Conservation (phyloP, 2,888 invertebrate species). For the Macropis europaea region DNA sequence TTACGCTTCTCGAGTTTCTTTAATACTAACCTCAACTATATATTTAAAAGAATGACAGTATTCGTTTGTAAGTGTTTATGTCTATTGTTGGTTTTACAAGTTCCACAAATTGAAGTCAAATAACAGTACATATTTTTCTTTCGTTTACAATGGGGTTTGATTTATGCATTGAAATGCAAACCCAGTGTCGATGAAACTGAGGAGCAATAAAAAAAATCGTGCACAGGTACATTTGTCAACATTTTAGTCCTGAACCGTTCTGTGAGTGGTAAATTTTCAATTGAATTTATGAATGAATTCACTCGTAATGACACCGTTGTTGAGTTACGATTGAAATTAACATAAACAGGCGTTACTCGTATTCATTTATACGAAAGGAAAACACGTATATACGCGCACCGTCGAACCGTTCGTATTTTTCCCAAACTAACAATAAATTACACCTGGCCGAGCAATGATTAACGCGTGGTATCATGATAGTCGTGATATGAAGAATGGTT, state of each 20-base stretch:
- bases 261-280: neutral
- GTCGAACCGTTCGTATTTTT: constrained; percentile 22
- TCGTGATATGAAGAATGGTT: constrained; percentile 39
- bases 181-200: neutral
- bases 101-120: too few species aligned
- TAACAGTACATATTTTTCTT: too few species aligned
- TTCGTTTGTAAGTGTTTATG: too few species aligned
- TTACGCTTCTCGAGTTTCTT: too few species aligned
- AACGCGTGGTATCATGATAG: constrained; percentile 24
- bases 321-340: constrained; percentile 36
- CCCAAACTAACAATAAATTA: constrained; percentile 29
- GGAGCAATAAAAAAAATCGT: neutral
- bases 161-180: too few species aligned
- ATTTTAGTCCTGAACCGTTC: neutral
- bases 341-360: constrained; percentile 1
- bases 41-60: too few species aligned
- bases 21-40: too few species aligned
- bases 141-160: too few species aligned
- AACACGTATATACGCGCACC: neutral
- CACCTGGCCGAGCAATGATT: constrained; percentile 27
- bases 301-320: constrained; percentile 6
- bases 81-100: too few species aligned
- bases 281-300: constrained; percentile 35
- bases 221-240: neutral
- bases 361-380: neutral